Percentiles rank a stretch among this genome's conserved stretches.
These are phyloP conservation scores for Callochromis pleurospilus DNA, from an alignment of 2,113 vertebrate genomes.

Conservation along the genomic window DNA sequence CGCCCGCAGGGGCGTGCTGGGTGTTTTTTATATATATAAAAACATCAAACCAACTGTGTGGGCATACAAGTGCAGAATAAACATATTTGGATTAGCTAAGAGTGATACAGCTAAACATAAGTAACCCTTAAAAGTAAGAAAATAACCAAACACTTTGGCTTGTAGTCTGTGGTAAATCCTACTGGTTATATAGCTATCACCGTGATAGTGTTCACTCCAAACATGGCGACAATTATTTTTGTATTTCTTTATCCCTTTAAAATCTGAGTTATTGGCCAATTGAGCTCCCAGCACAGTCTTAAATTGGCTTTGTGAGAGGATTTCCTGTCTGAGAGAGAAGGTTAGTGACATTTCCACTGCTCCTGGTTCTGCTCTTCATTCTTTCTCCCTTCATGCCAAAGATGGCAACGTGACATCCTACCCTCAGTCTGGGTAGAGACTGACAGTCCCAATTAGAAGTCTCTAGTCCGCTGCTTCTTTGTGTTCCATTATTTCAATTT, in stretches of 20 bases:
- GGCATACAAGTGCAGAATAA: not conserved
- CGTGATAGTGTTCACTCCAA: not conserved
- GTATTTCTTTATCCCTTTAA: not conserved
- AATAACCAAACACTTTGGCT: not conserved
- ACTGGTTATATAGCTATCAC: not conserved
- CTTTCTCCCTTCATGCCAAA: constrained; percentile 1
- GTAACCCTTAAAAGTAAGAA: not conserved
- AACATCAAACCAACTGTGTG: not conserved
- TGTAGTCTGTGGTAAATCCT: not conserved
- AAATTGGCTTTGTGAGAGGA: not conserved
- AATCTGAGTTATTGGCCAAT: not conserved
- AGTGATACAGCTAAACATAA: not conserved
- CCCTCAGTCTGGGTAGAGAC: not conserved
- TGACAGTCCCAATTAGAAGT: constrained; percentile 41
- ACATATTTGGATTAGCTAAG: not conserved
- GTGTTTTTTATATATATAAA: too few species aligned
- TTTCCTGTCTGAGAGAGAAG: not conserved
- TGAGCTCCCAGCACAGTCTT: not conserved
- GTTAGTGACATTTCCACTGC: constrained; percentile 32
- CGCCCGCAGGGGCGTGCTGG: too few species aligned
- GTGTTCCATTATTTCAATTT: not conserved
- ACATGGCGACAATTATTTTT: not conserved
- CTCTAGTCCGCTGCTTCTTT: not conserved
- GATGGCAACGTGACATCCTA: not conserved
- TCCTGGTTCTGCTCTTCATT: not conserved